A percentile compares a stretch with the other conserved stretches of the same genome.
Conservation (phyloP, 2,888 invertebrate species). For the Agrilus mali region DNA sequence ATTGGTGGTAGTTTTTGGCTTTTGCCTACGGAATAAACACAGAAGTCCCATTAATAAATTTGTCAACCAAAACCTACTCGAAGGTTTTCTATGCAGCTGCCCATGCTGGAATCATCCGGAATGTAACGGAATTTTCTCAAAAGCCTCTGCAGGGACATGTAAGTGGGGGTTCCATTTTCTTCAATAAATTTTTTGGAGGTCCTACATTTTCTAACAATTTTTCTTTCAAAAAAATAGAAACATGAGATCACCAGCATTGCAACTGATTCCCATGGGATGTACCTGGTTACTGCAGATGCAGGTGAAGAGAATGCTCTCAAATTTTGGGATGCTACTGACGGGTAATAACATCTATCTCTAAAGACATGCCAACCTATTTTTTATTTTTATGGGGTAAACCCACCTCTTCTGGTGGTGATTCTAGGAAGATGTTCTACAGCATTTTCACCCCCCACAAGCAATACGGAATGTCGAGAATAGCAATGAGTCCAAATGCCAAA, state of each 20-base stretch:
- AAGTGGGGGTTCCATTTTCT: slow-evolving; percentile 22
- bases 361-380: no score
- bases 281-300: slow-evolving; percentile 46
- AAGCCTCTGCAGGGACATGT: slow-evolving; percentile 57
- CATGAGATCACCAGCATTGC: slow-evolving; percentile 39
- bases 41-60: slow-evolving; percentile 44
- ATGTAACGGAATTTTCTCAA: slow-evolving; percentile 47
- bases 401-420: slow-evolving; percentile 2
- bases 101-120: slow-evolving; percentile 50
- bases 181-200: neutral
- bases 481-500: slow-evolving; percentile 43
- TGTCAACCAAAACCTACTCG: slow-evolving; percentile 40
- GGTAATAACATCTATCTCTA: slow-evolving; percentile 16
- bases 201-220: neutral
- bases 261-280: slow-evolving; percentile 38
- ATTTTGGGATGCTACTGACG: slow-evolving; percentile 41
- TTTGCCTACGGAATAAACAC: slow-evolving; percentile 55
- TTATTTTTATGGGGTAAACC: no score
- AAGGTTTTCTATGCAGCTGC: slow-evolving; percentile 49
- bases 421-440: slow-evolving; percentile 38
- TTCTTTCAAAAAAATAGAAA: slow-evolving; percentile 30
- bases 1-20: slow-evolving; percentile 37
- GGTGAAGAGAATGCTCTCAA: slow-evolving; percentile 43
- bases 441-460: slow-evolving; percentile 39
- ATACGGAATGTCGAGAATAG: slow-evolving; percentile 29